These are phyloP conservation scores for Sarcophaga caerulescens DNA, from an alignment of 2,888 invertebrate genomes.

Conservation along the genomic window DNA sequence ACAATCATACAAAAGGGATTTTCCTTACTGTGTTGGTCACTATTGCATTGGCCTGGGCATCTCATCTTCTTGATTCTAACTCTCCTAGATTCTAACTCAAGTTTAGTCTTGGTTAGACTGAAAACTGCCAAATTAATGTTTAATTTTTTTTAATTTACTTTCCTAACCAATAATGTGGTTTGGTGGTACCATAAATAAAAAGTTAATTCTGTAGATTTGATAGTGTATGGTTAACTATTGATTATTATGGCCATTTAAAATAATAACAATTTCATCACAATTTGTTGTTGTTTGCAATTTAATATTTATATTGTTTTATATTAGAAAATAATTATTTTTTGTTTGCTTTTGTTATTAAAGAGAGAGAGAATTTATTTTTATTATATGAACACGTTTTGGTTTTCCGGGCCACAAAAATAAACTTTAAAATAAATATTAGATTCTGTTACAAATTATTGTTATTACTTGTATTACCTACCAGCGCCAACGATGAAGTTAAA, in stretches of 20 bases:
- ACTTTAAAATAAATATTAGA: conserved; percentile 50
- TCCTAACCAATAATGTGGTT: no score
- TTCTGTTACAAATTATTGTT: conserved; percentile 61
- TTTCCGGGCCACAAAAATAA: conserved; percentile 29
- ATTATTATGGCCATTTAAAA: background rate
- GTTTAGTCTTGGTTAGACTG: no score
- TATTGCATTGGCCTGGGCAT: no score
- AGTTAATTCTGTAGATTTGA: no score
- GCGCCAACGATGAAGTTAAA: conserved; percentile 19
- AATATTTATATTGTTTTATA: conserved; percentile 32
- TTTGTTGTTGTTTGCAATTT: background rate
- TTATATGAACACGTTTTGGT: conserved; percentile 64
- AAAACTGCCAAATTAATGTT: no score
- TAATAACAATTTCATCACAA: conserved; percentile 30
- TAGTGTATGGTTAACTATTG: no score
- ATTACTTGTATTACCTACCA: conserved; percentile 43
- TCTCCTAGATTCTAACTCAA: no score
- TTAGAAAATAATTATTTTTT: conserved; percentile 34
- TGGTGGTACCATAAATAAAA: no score
- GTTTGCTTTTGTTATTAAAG: conserved; percentile 3
- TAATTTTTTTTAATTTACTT: no score
- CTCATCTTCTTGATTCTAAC: no score
- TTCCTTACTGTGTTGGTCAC: no score
- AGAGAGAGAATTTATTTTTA: conserved; percentile 65
- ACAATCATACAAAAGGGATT: no score